Conservation (phyloP, 2,797 vertebrate species). For the Darevskia nairensis region DNA sequence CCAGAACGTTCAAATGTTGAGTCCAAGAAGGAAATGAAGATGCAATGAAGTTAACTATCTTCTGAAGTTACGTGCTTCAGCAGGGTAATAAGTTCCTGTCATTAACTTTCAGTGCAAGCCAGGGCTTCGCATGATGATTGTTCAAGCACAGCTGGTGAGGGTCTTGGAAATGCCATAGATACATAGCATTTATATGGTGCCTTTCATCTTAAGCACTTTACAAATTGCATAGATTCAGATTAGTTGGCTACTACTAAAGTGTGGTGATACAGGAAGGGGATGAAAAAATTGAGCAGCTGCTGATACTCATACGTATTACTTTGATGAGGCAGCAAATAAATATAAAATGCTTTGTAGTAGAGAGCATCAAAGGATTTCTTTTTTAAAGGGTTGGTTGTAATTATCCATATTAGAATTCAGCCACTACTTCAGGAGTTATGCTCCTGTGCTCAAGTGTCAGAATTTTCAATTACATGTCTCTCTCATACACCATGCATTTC, state of each 20-base stretch:
- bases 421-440: fast-evolving
- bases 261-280: not conserved
- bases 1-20: not conserved
- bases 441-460: not conserved
- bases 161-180: not conserved
- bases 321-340: conserved; percentile 37
- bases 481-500: not conserved
- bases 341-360: fast-evolving
- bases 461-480: not conserved
- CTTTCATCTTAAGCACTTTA: fast-evolving
- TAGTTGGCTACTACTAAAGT: conserved; percentile 48
- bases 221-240: not conserved
- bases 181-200: conserved; percentile 6
- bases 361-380: conserved; percentile 22
- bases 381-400: conserved; percentile 33
- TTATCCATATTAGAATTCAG: conserved; percentile 29
- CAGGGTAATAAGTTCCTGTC: not conserved
- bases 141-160: conserved; percentile 24
- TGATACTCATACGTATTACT: not conserved
- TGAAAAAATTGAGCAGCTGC: conserved; percentile 28
- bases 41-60: not conserved
- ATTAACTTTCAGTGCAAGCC: fast-evolving
- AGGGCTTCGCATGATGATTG: not conserved
- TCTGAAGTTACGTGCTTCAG: not conserved
- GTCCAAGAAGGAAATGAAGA: not conserved